These are phyloP conservation scores for Caenorhabditis virilis DNA, from an alignment of 2,888 invertebrate genomes.

Conservation along the genomic window DNA sequence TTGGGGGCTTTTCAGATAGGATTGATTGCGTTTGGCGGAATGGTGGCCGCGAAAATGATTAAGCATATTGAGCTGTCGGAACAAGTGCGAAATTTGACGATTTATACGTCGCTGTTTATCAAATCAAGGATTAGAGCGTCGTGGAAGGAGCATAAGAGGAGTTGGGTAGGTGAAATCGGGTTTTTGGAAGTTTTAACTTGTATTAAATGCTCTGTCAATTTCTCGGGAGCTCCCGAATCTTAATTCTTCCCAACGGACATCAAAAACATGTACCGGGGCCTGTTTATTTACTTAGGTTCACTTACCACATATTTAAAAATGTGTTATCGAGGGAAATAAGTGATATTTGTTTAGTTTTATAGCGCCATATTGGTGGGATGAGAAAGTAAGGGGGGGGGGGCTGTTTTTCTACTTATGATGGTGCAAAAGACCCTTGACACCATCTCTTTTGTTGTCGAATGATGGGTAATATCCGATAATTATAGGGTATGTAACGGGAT, in stretches of 20 bases:
- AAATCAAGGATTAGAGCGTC: slow-evolving; percentile 39
- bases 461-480: slow-evolving; percentile 33
- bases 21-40: slow-evolving; percentile 46
- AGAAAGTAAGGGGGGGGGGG: neutral
- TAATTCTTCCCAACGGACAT: slow-evolving; percentile 1
- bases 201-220: neutral
- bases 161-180: slow-evolving; percentile 39
- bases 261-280: no score
- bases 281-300: no score
- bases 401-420: no score
- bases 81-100: slow-evolving; percentile 33
- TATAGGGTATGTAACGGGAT: slow-evolving; percentile 19
- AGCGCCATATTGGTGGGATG: neutral
- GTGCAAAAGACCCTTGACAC: no score
- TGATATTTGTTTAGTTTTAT: neutral
- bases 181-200: neutral
- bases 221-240: neutral
- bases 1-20: slow-evolving; percentile 31
- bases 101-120: slow-evolving; percentile 48
- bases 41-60: slow-evolving; percentile 32
- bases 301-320: neutral
- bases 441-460: neutral
- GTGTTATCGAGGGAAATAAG: neutral
- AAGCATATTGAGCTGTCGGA: slow-evolving; percentile 13
- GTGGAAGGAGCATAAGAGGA: slow-evolving; percentile 41